Evolutionary conservation across 2,113 vertebrate genomes (phyloP), one percentile per base, ranked within the genome.

Genomic region (Ursus arctos): DNA sequence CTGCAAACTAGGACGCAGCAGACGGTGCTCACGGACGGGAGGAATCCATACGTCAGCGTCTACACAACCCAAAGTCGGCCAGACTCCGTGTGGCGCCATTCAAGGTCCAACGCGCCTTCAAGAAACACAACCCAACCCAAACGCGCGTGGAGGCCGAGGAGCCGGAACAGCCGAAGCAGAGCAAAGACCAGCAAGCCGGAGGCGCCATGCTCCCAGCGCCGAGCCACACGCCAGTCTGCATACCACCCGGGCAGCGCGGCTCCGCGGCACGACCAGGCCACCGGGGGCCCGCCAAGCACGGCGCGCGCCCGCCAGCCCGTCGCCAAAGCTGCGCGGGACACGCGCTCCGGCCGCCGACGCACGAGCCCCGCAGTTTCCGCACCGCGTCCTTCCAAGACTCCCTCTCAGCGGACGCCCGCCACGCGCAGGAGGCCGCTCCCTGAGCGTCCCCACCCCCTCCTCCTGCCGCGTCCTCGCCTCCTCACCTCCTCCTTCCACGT

Each of bases 401-500:
- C n/a, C n/a, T 10, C 18, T 12, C 69, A 1, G 69, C 7, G n/a
- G 26, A 13, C 53, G 16, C 4, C 13, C 28, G 13, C 26, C 61
- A 14, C 13, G 61, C 61, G 26, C 26, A 12, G 61, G 26, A 28
- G 13, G 61, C 61, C 12, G 26, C 61, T 28, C 61, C 5, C 61
- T 4, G 11, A 4, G 61, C 4, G 33, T 33, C 65, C 65, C n/a
- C 67, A 1, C 31, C 31, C 6, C 63, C 63, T 13, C 63, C 22
- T 6, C 63, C 13, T 31, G 40, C 40, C 40, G 40, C 40, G 65
- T 1, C 59, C 59, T 26, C 59, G 3, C 24, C 59, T 28, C 24
- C 11, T 13, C 59, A 24, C 59, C 53, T 1, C 21, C 8, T 11
- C 61, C 63, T 28, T 11, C 31, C 2, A 0, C 2, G 6, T 1